phyloP scores from a whole-genome alignment of 2,888 invertebrate species.

The Dorcus hopei region DNA sequence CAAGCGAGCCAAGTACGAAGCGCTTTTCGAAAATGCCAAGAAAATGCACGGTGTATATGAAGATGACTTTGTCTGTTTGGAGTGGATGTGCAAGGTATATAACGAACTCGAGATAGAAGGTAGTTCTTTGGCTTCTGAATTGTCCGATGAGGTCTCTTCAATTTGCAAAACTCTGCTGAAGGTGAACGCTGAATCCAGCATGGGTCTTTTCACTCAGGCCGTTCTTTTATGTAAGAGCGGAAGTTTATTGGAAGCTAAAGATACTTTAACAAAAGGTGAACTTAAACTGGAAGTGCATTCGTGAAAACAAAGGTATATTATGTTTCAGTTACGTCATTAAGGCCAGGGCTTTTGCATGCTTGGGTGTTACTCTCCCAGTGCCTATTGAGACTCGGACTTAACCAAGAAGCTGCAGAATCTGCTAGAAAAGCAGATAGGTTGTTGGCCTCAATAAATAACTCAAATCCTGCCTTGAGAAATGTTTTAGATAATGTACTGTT shows the following conservation, averaged over 20 bases:
- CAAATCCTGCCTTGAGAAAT: slow-evolving; percentile 34
- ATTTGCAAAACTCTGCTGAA: slow-evolving; percentile 52
- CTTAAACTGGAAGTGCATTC: slow-evolving; percentile 13
- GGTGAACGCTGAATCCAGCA: slow-evolving; percentile 59
- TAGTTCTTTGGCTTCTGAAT: slow-evolving; percentile 19
- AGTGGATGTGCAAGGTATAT: slow-evolving; percentile 62
- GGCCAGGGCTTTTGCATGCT: slow-evolving; percentile 50
- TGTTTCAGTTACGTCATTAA: slow-evolving; percentile 29
- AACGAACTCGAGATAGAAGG: slow-evolving; percentile 48
- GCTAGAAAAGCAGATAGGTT: slow-evolving; percentile 45
- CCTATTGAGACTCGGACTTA: slow-evolving; percentile 53
- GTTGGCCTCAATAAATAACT: slow-evolving; percentile 35
- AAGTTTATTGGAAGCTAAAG: slow-evolving; percentile 57
- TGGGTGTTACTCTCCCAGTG: slow-evolving; percentile 52
- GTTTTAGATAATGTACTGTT: slow-evolving; percentile 41
- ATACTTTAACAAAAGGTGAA: slow-evolving; percentile 49
- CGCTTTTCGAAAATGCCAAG: slow-evolving; percentile 49
- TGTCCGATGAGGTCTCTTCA: neutral
- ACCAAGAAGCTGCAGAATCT: slow-evolving; percentile 50
- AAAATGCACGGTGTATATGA: slow-evolving; percentile 53
- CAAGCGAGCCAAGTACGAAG: slow-evolving; percentile 45
- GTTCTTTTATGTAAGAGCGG: slow-evolving; percentile 54
- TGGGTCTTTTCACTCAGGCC: slow-evolving; percentile 61
- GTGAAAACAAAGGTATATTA: neutral
- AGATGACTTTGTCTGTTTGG: slow-evolving; percentile 53